Evolutionary conservation across 2,888 invertebrate genomes (phyloP).

Genomic region (Deilephila elpenor): DNA sequence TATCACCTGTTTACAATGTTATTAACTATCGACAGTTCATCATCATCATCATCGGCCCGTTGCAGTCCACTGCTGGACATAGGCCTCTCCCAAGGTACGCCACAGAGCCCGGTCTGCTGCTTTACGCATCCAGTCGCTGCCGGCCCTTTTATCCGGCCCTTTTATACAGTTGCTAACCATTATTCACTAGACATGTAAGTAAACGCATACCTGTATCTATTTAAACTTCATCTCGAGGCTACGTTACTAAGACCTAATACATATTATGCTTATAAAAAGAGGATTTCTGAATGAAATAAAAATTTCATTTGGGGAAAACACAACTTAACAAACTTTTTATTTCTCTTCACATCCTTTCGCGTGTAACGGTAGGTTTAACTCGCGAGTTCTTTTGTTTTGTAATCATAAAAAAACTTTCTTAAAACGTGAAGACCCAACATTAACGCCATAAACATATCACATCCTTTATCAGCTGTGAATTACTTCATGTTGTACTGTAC

Average conservation of each 20-base stretch:
- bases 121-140: too few relatives aligned
- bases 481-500: background rate
- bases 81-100: too few relatives aligned
- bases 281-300: conserved; percentile 8
- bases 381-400: background rate
- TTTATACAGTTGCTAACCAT: background rate
- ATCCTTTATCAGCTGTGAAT: background rate
- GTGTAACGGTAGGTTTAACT: background rate
- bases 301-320: conserved; percentile 8
- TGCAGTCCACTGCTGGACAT: too few relatives aligned
- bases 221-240: background rate
- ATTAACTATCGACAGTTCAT: background rate
- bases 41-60: too few relatives aligned
- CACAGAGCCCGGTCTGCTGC: too few relatives aligned
- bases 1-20: background rate
- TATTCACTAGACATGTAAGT: background rate
- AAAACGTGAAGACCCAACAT: background rate
- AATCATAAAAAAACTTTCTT: background rate
- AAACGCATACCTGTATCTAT: background rate
- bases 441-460: background rate
- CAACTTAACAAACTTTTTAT: conserved; percentile 8
- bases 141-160: too few relatives aligned
- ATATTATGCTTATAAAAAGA: background rate
- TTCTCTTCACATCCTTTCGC: background rate
- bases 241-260: background rate